These are phyloP conservation scores for Pseudopipra pipra DNA, from an alignment of 2,113 vertebrate genomes.

Conservation along the genomic window DNA sequence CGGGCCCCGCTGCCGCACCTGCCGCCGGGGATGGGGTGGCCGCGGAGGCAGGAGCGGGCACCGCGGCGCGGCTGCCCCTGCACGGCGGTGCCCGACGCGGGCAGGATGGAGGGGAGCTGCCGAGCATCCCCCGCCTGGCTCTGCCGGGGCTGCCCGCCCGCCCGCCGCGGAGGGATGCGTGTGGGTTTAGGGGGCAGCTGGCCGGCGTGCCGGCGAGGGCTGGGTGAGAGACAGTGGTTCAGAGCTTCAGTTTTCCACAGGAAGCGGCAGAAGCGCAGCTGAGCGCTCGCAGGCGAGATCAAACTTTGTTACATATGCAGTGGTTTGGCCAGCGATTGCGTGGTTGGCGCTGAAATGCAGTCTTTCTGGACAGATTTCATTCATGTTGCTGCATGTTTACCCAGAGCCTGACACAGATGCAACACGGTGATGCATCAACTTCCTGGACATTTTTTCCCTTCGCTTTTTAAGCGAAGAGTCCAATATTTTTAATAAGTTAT, in stretches of 20 bases:
- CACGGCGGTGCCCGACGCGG: not conserved
- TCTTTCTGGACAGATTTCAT: conserved; percentile 74
- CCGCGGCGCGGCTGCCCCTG: not conserved
- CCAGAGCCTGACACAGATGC: conserved; percentile 43
- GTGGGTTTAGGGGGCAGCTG: not conserved
- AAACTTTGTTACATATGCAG: conserved; percentile 76
- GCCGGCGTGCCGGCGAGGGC: not conserved
- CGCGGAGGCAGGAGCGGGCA: not conserved
- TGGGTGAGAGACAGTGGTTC: not conserved
- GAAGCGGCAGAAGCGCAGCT: conserved; percentile 73
- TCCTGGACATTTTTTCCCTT: not conserved
- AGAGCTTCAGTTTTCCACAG: conserved; percentile 68
- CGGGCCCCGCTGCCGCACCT: not conserved
- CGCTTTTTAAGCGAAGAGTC: not conserved
- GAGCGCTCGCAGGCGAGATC: conserved; percentile 67
- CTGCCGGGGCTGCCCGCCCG: not conserved
- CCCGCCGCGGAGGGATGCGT: not conserved
- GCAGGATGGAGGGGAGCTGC: not conserved
- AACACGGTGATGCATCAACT: conserved; percentile 25
- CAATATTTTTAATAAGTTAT: not conserved
- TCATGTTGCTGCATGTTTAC: conserved; percentile 74
- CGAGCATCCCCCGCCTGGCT: not conserved
- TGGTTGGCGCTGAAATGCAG: conserved; percentile 70
- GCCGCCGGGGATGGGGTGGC: not conserved
- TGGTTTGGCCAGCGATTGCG: conserved; percentile 70